phyloP scores from a whole-genome alignment of 2,888 invertebrate genomes.

The Hoplodrina blanda region DNA sequence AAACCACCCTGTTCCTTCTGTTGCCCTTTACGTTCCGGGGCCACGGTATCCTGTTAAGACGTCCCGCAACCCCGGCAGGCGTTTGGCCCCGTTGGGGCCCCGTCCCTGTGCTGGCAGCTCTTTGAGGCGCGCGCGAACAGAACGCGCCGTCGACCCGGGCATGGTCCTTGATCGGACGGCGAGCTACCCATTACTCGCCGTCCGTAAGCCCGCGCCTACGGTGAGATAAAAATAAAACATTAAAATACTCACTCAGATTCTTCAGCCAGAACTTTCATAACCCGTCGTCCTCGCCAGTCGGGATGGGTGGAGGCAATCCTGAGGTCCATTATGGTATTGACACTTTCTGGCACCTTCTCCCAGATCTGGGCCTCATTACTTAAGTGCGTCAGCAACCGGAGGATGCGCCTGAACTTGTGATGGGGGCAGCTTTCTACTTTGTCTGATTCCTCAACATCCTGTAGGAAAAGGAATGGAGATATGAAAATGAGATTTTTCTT shows the following conservation, averaged over 20 bases:
- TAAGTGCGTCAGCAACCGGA: slow-evolving; percentile 90
- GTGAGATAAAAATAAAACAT: neutral
- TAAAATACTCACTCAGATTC: slow-evolving; percentile 89
- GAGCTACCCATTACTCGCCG: too few species aligned
- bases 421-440: slow-evolving; percentile 90
- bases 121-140: too few species aligned
- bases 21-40: too few species aligned
- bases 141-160: too few species aligned
- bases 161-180: too few species aligned
- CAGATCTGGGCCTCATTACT: slow-evolving; percentile 91
- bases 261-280: slow-evolving; percentile 92
- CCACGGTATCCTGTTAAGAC: too few species aligned
- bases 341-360: slow-evolving; percentile 88
- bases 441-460: slow-evolving; percentile 83
- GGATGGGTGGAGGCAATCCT: slow-evolving; percentile 92
- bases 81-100: too few species aligned
- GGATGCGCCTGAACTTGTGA: slow-evolving; percentile 92
- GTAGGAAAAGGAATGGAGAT: neutral
- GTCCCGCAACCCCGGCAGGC: too few species aligned
- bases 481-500: neutral
- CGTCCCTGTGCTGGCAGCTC: too few species aligned
- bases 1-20: too few species aligned
- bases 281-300: slow-evolving; percentile 92
- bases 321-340: slow-evolving; percentile 90
- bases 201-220: too few species aligned